A percentile compares a stretch with the other conserved stretches of the same genome.
phyloP scores from a whole-genome alignment of 2,888 invertebrate genomes.

The Seira ritae region DNA sequence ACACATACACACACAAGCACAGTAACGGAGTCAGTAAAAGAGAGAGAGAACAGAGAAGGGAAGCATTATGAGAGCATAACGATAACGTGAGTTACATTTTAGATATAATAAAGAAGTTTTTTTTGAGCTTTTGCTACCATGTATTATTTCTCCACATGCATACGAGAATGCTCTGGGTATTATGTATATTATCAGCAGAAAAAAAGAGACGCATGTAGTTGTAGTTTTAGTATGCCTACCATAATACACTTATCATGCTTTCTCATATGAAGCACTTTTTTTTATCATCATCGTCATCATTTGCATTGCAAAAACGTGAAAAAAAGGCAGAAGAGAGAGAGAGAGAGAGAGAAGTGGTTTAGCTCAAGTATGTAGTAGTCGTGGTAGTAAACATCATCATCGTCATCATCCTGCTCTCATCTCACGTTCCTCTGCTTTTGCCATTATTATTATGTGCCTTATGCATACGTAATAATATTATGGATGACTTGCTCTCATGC shows the following conservation, averaged over 20 bases:
- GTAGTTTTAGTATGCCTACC: not conserved
- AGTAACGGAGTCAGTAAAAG: too few species aligned
- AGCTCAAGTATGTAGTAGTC: slow-evolving; percentile 56
- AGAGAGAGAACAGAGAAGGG: not conserved
- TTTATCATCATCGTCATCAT: slow-evolving; percentile 28
- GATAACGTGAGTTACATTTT: not conserved
- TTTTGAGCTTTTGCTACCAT: not conserved
- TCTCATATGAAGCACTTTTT: not conserved
- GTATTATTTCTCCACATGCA: not conserved
- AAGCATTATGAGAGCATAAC: not conserved
- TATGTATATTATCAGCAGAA: slow-evolving; percentile 20
- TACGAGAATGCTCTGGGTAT: not conserved
- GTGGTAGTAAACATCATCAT: slow-evolving; percentile 44
- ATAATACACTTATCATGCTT: not conserved
- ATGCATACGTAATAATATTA: slow-evolving; percentile 9
- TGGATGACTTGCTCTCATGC: slow-evolving; percentile 17
- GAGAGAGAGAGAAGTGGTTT: slow-evolving; percentile 34
- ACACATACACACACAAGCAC: too few species aligned
- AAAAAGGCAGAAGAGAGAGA: slow-evolving; percentile 12
- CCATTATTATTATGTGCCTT: not conserved
- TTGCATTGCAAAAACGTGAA: slow-evolving; percentile 16
- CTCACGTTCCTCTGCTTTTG: not conserved
- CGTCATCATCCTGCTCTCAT: slow-evolving; percentile 2
- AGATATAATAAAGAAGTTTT: not conserved
- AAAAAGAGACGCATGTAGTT: not conserved